phyloP scores from a whole-genome alignment of 2,797 vertebrate species.

The Anguilla pacifica region DNA sequence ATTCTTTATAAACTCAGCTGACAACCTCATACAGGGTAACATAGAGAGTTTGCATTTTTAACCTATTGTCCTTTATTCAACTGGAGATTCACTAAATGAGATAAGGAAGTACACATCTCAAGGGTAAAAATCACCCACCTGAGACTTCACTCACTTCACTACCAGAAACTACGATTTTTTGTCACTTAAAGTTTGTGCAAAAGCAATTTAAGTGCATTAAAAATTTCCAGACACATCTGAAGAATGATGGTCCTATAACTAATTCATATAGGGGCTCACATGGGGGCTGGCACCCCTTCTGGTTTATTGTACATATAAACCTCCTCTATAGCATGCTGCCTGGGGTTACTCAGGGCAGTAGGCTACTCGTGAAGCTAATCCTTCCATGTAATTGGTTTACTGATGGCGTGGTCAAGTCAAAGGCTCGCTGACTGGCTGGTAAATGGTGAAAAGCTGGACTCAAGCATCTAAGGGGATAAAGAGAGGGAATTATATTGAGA shows the following conservation, averaged over 20 bases:
- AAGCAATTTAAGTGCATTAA: not conserved
- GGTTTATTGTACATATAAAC: not conserved
- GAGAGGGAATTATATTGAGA: constrained; percentile 12
- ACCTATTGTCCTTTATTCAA: not conserved
- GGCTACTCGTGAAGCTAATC: constrained; percentile 5
- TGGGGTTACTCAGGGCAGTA: not conserved
- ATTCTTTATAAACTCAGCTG: not conserved
- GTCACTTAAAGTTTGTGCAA: not conserved
- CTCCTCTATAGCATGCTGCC: not conserved
- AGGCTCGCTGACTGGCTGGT: constrained; percentile 8
- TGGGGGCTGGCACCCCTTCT: not conserved
- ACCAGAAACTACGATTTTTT: not conserved
- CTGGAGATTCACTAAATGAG: not conserved
- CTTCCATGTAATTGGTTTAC: constrained; percentile 27
- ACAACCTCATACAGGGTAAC: not conserved
- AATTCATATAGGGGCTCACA: not conserved
- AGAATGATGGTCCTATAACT: not conserved
- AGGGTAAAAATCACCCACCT: not conserved
- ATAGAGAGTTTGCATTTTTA: not conserved
- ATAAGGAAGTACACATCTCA: not conserved
- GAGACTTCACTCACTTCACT: not conserved
- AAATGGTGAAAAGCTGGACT: constrained; percentile 8
- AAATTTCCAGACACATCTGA: not conserved
- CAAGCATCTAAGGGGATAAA: constrained; percentile 17
- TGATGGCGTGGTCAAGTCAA: not conserved